These are phyloP conservation scores for Cyprinodon brontotheroides DNA, from an alignment of 2,113 vertebrate species.

Conservation along the genomic window DNA sequence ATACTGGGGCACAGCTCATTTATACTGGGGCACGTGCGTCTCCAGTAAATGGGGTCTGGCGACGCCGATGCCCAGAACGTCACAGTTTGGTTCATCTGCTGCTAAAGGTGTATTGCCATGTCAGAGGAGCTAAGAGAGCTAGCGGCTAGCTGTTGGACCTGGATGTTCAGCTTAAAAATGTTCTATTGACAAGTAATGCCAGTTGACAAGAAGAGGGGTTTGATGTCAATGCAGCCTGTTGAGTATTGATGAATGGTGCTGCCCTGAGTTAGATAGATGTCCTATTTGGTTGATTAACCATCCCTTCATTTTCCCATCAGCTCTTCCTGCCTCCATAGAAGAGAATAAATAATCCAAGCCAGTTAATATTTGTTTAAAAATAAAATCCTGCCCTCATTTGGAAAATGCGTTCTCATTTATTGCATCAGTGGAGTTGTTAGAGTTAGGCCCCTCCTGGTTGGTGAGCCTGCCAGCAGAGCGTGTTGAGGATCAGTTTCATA, in stretches of 20 bases:
- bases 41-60: too few relatives aligned
- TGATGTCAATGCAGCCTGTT: not conserved
- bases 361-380: not conserved
- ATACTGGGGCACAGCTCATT: too few relatives aligned
- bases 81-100: too few relatives aligned
- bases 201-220: not conserved
- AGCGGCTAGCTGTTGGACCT: not conserved
- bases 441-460: conserved; percentile 2
- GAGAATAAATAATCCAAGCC: too few relatives aligned
- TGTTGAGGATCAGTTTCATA: conserved; percentile 53
- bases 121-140: not conserved
- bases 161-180: not conserved
- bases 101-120: not conserved
- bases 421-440: not conserved
- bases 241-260: not conserved
- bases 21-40: too few relatives aligned
- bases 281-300: not conserved
- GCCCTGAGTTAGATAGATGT: not conserved
- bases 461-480: conserved; percentile 1
- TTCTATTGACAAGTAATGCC: not conserved
- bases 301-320: not conserved
- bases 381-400: fast-evolving
- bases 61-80: too few relatives aligned
- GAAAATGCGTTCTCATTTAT: not conserved
- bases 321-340: not conserved